Conservation (phyloP, 2,888 invertebrate genomes). For the Gisinianus flammeolus region DNA sequence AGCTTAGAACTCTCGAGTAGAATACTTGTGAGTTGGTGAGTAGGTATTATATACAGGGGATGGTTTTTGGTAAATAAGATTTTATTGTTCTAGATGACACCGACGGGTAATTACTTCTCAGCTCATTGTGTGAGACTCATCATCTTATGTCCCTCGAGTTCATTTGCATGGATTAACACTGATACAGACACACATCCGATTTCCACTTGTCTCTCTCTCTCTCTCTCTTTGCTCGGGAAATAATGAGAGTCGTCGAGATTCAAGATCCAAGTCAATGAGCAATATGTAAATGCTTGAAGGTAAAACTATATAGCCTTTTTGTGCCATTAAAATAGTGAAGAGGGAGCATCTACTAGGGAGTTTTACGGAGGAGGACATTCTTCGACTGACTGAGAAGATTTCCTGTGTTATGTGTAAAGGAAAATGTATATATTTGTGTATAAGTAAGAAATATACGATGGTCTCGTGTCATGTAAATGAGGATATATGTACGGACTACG, state of each 20-base stretch:
- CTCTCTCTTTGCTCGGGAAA: neutral
- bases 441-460: neutral
- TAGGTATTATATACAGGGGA: neutral
- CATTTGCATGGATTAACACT: slow-evolving; percentile 53
- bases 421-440: too few relatives aligned
- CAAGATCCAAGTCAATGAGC: neutral
- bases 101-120: slow-evolving; percentile 48
- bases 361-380: too few relatives aligned
- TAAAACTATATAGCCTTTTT: neutral
- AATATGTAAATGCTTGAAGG: neutral
- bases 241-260: neutral
- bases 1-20: neutral
- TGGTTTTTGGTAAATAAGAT: slow-evolving; percentile 29
- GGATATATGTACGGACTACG: neutral
- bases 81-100: slow-evolving; percentile 45
- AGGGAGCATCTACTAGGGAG: too few relatives aligned
- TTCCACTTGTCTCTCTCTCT: neutral
- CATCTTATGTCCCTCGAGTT: slow-evolving; percentile 38
- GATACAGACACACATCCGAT: slow-evolving; percentile 26
- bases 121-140: slow-evolving; percentile 36
- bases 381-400: too few relatives aligned
- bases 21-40: neutral
- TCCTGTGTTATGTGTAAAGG: too few relatives aligned
- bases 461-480: slow-evolving; percentile 16
- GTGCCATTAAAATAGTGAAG: too few relatives aligned